Evolutionary conservation across 2,113 vertebrate genomes (phyloP).

Genomic region (Barbus barbus): DNA sequence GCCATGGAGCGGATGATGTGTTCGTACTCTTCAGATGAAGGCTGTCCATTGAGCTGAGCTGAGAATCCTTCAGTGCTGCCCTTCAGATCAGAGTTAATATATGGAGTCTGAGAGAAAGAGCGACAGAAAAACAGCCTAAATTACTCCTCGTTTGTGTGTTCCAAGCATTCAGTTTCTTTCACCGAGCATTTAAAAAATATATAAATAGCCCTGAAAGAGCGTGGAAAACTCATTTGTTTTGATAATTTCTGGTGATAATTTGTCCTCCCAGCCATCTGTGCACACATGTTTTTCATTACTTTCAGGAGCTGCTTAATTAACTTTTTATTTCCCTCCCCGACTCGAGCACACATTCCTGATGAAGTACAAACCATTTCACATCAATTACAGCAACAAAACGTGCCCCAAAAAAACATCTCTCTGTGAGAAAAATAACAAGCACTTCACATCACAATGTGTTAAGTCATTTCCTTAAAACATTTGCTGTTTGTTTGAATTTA

Average conservation of each 20-base stretch:
- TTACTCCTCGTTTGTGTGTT: neutral
- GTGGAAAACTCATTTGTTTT: constrained; percentile 37
- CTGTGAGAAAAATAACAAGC: constrained; percentile 14
- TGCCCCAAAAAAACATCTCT: constrained; percentile 22
- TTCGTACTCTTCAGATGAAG: constrained; percentile 82
- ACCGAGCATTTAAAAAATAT: constrained; percentile 25
- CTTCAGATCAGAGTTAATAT: constrained; percentile 70
- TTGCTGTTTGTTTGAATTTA: neutral
- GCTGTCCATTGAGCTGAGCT: constrained; percentile 75
- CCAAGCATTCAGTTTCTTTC: constrained; percentile 26
- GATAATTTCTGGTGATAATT: constrained; percentile 43
- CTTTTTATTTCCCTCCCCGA: constrained; percentile 23
- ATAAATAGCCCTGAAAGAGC: constrained; percentile 36
- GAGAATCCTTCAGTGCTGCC: constrained; percentile 70
- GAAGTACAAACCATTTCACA: constrained; percentile 24
- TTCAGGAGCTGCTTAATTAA: constrained; percentile 40
- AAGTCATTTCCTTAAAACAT: neutral
- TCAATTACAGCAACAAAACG: constrained; percentile 30
- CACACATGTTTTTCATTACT: constrained; percentile 45
- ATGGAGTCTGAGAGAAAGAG: constrained; percentile 20
- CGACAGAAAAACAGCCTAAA: neutral
- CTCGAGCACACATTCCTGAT: constrained; percentile 15
- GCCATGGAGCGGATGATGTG: constrained; percentile 87
- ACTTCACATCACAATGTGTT: neutral
- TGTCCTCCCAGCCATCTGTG: constrained; percentile 43